These are phyloP conservation scores for Etheostoma cragini DNA, from an alignment of 2,113 vertebrate genomes.

Conservation along the genomic window DNA sequence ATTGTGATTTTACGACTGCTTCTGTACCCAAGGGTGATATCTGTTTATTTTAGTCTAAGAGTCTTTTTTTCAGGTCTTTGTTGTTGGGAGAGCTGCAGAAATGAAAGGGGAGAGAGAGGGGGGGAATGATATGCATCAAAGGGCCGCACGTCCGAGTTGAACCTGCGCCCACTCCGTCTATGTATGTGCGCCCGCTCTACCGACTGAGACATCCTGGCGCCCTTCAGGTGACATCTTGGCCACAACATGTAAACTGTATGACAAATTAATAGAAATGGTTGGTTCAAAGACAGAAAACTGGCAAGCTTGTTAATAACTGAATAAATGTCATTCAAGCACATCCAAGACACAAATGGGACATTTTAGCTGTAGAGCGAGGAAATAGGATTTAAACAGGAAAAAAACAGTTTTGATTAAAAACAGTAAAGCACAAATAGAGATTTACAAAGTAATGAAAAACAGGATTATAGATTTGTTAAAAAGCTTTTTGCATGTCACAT, in stretches of 20 bases:
- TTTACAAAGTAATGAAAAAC: slow-evolving; percentile 73
- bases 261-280: slow-evolving; percentile 39
- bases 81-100: too few relatives aligned
- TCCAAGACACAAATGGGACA: slow-evolving; percentile 32
- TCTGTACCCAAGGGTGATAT: background rate
- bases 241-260: slow-evolving; percentile 14
- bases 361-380: slow-evolving; percentile 44
- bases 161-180: too few relatives aligned
- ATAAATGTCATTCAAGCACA: slow-evolving; percentile 33
- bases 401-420: slow-evolving; percentile 69
- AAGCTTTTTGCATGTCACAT: slow-evolving; percentile 48
- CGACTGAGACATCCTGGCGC: too few relatives aligned
- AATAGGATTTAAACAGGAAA: slow-evolving; percentile 65
- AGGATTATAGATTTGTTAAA: slow-evolving; percentile 71
- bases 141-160: too few relatives aligned
- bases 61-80: too few relatives aligned
- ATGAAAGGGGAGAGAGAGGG: too few relatives aligned
- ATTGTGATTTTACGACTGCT: slow-evolving; percentile 9
- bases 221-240: slow-evolving; percentile 29
- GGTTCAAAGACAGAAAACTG: slow-evolving; percentile 42
- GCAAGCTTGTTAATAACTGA: slow-evolving; percentile 39
- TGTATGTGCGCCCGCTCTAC: too few relatives aligned
- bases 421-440: slow-evolving; percentile 68
- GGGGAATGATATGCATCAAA: too few relatives aligned
- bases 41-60: too few relatives aligned